phyloP scores from a whole-genome alignment of 2,888 invertebrate species.

The Microdon myrmicae region DNA sequence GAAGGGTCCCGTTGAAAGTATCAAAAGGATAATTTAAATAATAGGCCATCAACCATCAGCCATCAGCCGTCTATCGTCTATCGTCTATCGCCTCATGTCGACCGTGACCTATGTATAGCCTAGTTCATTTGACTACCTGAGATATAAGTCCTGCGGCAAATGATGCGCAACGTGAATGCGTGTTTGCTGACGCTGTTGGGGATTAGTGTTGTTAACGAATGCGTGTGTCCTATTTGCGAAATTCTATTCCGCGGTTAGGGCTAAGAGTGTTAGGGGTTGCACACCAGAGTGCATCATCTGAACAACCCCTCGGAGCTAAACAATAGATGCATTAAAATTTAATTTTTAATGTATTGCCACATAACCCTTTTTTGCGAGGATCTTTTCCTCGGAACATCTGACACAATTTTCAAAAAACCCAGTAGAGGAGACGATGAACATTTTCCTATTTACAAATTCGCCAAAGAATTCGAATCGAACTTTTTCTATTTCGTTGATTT shows the following conservation, averaged over 20 bases:
- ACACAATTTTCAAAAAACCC: constrained; percentile 26
- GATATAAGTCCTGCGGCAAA: constrained; percentile 28
- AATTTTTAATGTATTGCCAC: constrained; percentile 52
- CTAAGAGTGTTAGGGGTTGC: constrained; percentile 43
- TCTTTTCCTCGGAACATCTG: constrained; percentile 34
- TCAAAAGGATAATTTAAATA: constrained; percentile 52
- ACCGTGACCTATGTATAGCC: too few species aligned
- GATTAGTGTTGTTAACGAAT: constrained; percentile 28
- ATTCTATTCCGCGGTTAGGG: constrained; percentile 43
- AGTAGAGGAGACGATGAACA: constrained; percentile 8
- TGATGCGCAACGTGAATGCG: constrained; percentile 7
- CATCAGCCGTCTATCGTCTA: constrained; percentile 37
- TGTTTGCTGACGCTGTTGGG: constrained; percentile 21
- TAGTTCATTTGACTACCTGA: constrained; percentile 41
- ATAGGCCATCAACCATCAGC: constrained; percentile 41
- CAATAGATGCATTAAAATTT: constrained; percentile 53
- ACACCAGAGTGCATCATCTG: constrained; percentile 31
- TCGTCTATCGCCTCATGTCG: constrained; percentile 16
- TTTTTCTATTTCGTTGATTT: constrained; percentile 40
- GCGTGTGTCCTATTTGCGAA: constrained; percentile 43
- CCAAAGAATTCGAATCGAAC: constrained; percentile 28
- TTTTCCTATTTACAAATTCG: constrained; percentile 14
- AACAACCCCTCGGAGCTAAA: constrained; percentile 22
- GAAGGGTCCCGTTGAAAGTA: constrained; percentile 8
- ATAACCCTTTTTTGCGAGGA: constrained; percentile 39